Base-by-base conservation (phyloP, 1,140 invertebrate species). In the Adelges cooleyi region DNA sequence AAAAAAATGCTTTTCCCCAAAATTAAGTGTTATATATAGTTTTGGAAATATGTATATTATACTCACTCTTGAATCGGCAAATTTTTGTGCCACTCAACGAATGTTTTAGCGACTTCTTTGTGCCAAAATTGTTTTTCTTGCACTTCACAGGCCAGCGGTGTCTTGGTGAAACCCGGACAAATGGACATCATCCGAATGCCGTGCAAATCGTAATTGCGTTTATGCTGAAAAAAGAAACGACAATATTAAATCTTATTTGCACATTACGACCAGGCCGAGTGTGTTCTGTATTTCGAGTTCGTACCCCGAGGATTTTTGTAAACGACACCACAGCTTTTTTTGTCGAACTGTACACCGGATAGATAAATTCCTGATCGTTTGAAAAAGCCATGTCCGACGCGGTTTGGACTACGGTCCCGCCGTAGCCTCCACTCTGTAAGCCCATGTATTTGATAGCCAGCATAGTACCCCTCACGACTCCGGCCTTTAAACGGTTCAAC, bases 291-390 rank as follows among this genome's bases (percentile, higher is more conserved):
- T n/a, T n/a, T n/a, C n/a, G n/a, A n/a, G n/a, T n/a, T n/a, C n/a
- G n/a, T 69, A 69, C 69, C 23, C 71, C 75, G 46, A 74, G 68
- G 8, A 74, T 75, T 44, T 69, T 70, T 23, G 77, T 79, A 62
- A 76, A 77, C 38, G 75, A 77, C 22, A 78, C 69, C 10, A 79
- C 73, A 36, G 73, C 77, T 54, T 77, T 74, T 68, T 80, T 80
- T 8, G 76, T 75, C 18, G 74, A 77, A 4, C 69, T 69, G 68
- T 80, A 80, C 1, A 76, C 71, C 1, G 79, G 79, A 73, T 67
- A 51, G 74, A 70, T 18, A 77, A 44, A 29, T 75, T 75, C 70
- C 40, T 4, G 10, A 23, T 44, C 38, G 3, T n/a, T 2, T 10
- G 13, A 44, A n/a, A n/a, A n/a, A 42, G 13, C 23, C 38, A 67